These are phyloP conservation scores for Pampus argenteus DNA, from an alignment of 2,797 vertebrate genomes.

Conservation along the genomic window DNA sequence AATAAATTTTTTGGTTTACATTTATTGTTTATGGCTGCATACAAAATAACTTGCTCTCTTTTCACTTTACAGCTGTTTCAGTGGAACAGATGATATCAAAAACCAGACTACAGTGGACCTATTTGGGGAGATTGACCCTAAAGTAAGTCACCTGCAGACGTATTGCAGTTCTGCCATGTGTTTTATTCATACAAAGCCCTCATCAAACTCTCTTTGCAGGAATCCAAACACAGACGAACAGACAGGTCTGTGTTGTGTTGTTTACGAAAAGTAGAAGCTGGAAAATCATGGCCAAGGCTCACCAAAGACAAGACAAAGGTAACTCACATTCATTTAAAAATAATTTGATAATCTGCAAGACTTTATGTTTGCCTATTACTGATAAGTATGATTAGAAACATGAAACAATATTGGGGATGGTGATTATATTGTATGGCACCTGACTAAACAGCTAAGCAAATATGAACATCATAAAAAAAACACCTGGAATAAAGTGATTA, in stretches of 20 bases:
- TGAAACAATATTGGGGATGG: neutral
- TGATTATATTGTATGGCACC: neutral
- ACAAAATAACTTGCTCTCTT: neutral
- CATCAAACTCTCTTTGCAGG: constrained; percentile 76
- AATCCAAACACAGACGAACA: constrained; percentile 96
- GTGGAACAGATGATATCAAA: constrained; percentile 80
- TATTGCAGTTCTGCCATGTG: neutral
- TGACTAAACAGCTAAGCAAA: neutral
- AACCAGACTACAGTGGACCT: constrained; percentile 84
- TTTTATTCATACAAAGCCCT: constrained; percentile 8
- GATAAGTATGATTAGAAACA: neutral
- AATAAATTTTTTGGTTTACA: neutral
- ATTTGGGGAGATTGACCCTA: constrained; percentile 82
- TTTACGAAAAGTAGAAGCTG: constrained; percentile 95
- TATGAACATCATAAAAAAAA: neutral
- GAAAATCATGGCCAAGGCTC: constrained; percentile 94
- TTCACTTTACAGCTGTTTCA: constrained; percentile 78
- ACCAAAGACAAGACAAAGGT: constrained; percentile 98
- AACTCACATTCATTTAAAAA: neutral
- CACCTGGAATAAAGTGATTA: neutral
- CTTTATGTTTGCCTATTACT: neutral
- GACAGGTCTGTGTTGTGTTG: constrained; percentile 97
- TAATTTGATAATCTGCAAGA: neutral
- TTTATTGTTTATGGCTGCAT: neutral
- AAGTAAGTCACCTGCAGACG: constrained; percentile 71